A percentile compares a stretch with the other conserved stretches of the same genome.
phyloP scores from a whole-genome alignment of 2,888 invertebrate species.

The Buathra laborator region DNA sequence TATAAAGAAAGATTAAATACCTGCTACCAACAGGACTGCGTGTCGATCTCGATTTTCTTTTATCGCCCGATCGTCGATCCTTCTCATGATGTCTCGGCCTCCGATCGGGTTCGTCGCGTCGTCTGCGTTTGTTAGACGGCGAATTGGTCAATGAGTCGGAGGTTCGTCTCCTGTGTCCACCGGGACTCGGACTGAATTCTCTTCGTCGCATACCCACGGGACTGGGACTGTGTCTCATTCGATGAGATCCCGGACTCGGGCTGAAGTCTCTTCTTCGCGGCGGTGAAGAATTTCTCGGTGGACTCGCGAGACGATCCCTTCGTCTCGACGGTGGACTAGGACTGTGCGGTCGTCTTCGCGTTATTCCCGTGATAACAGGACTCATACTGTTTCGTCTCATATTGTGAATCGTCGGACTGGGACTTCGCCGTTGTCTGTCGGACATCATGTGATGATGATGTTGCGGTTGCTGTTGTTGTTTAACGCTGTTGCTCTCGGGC shows the following conservation, averaged over 20 bases:
- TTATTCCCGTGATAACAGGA: slow-evolving; percentile 69
- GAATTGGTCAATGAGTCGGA: slow-evolving; percentile 77
- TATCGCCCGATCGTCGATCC: slow-evolving; percentile 83
- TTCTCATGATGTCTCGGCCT: slow-evolving; percentile 86
- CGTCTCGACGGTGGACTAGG: slow-evolving; percentile 80
- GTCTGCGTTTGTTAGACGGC: slow-evolving; percentile 84
- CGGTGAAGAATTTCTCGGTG: slow-evolving; percentile 63
- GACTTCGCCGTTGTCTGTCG: slow-evolving; percentile 75
- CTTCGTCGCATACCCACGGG: slow-evolving; percentile 76
- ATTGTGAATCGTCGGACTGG: slow-evolving; percentile 70
- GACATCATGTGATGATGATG: slow-evolving; percentile 70
- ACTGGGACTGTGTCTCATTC: slow-evolving; percentile 81
- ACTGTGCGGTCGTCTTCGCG: slow-evolving; percentile 81
- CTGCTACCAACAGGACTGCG: slow-evolving; percentile 80
- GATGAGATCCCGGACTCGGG: slow-evolving; percentile 73
- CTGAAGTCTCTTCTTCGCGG: slow-evolving; percentile 80
- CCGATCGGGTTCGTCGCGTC: slow-evolving; percentile 84
- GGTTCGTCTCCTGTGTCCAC: slow-evolving; percentile 78
- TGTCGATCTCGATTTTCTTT: slow-evolving; percentile 84
- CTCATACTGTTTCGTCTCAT: slow-evolving; percentile 73
- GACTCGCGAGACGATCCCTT: slow-evolving; percentile 73
- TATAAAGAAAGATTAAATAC: slow-evolving; percentile 66
- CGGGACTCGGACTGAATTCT: slow-evolving; percentile 80
- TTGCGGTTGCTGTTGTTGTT: slow-evolving; percentile 42
- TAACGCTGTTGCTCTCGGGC: slow-evolving; percentile 68